Evolutionary conservation across 2,888 invertebrate genomes (phyloP).

Genomic region (Stenchaetothrips biformis): DNA sequence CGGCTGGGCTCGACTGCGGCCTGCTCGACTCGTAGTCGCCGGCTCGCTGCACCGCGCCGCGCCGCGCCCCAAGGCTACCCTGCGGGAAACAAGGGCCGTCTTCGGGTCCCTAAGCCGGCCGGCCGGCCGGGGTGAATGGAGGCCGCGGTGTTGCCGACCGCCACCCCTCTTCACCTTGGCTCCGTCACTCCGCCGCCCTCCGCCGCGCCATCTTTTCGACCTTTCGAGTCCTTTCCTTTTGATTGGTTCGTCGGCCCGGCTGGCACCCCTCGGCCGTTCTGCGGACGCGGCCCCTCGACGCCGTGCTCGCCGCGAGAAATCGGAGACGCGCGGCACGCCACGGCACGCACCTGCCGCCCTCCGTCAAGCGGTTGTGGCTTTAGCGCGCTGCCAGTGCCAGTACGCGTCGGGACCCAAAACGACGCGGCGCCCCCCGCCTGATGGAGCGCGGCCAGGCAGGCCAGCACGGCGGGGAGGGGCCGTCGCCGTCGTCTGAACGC

Average conservation of each 20-base stretch:
- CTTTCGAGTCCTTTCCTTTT: constrained; percentile 1
- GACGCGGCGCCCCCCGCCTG: neutral
- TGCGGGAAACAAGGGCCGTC: neutral
- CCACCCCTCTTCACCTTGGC: too few relatives aligned
- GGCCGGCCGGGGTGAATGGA: too few relatives aligned
- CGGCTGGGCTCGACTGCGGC: too few relatives aligned
- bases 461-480: neutral
- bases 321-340: neutral
- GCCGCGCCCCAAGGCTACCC: too few relatives aligned
- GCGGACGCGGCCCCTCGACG: neutral
- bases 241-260: neutral
- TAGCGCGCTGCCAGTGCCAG: neutral
- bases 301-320: neutral
- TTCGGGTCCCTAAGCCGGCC: neutral
- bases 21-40: too few relatives aligned
- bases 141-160: too few relatives aligned
- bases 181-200: neutral
- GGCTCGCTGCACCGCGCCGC: too few relatives aligned
- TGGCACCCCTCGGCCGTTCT: too few relatives aligned
- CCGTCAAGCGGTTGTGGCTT: neutral
- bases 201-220: neutral
- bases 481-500: too few relatives aligned
- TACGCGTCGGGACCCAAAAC: neutral
- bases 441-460: neutral
- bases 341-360: neutral